A percentile compares a stretch with the other conserved stretches of the same genome.
Evolutionary conservation across 2,113 vertebrate genomes (phyloP).

Genomic region (Dromaius novaehollandiae): DNA sequence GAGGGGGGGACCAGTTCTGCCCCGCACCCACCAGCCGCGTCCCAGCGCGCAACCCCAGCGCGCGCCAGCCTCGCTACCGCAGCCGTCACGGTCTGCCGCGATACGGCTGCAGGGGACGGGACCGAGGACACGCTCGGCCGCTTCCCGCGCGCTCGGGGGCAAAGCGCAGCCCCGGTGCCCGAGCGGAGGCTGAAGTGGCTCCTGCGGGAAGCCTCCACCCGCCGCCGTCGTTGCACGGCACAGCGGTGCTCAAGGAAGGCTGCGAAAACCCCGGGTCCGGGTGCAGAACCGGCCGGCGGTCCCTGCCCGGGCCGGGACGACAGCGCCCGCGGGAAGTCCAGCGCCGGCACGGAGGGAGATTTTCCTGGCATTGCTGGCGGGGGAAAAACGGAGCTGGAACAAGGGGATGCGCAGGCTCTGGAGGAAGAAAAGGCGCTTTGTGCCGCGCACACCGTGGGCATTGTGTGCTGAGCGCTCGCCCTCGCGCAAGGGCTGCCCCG

Average conservation of each 20-base stretch:
- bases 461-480: background rate
- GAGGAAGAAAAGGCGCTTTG: constrained; percentile 52
- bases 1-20: background rate
- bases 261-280: background rate
- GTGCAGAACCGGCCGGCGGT: background rate
- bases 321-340: background rate
- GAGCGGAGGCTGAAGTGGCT: background rate
- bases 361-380: background rate
- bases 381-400: background rate
- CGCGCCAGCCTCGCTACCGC: background rate
- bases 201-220: background rate
- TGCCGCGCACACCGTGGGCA: background rate
- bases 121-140: background rate
- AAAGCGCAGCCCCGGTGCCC: fast-evolving
- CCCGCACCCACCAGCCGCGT: background rate
- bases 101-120: background rate
- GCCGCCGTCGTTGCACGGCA: background rate
- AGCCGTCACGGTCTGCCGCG: background rate
- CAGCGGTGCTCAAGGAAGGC: background rate
- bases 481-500: background rate
- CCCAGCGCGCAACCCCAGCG: background rate
- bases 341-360: background rate
- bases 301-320: background rate
- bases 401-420: background rate
- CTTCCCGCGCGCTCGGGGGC: fast-evolving